Conservation (phyloP, 1,140 invertebrate species). For the Listronotus bonariensis region DNA sequence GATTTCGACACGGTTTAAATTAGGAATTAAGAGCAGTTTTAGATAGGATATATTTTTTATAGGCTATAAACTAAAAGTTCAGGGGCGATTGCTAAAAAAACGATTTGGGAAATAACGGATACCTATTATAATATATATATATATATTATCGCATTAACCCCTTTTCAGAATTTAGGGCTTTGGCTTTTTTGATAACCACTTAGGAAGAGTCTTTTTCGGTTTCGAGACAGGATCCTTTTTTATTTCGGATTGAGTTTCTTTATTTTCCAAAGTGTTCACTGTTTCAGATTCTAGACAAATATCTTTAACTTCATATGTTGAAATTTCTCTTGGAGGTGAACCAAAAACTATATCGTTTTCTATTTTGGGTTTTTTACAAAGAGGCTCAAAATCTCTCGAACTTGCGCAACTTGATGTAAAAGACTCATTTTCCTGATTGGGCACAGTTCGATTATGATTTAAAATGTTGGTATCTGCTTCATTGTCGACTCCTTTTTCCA, state of each 20-base stretch:
- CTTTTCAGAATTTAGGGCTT: too few species aligned
- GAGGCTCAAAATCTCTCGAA: not conserved
- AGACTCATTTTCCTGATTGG: not conserved
- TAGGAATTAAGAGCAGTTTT: too few species aligned
- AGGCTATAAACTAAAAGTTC: too few species aligned
- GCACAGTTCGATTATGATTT: not conserved
- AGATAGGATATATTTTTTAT: too few species aligned
- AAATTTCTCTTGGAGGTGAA: conserved; percentile 11
- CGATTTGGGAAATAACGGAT: too few species aligned
- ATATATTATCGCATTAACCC: too few species aligned
- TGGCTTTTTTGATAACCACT: conserved; percentile 10
- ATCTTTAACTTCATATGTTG: not conserved
- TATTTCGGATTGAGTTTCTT: too few species aligned
- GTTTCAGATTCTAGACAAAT: not conserved
- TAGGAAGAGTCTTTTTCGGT: conserved; percentile 10
- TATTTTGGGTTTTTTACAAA: not conserved
- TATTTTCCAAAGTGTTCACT: not conserved
- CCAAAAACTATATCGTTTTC: not conserved
- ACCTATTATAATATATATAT: too few species aligned
- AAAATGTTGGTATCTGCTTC: conserved; percentile 12
- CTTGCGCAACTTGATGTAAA: too few species aligned
- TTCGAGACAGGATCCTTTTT: not conserved
- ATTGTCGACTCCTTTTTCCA: conserved; percentile 14
- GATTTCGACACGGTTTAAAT: too few species aligned
- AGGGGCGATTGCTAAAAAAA: too few species aligned